Evolutionary conservation across 2,113 vertebrate genomes (phyloP).

Genomic region (Malaclemys terrapin): DNA sequence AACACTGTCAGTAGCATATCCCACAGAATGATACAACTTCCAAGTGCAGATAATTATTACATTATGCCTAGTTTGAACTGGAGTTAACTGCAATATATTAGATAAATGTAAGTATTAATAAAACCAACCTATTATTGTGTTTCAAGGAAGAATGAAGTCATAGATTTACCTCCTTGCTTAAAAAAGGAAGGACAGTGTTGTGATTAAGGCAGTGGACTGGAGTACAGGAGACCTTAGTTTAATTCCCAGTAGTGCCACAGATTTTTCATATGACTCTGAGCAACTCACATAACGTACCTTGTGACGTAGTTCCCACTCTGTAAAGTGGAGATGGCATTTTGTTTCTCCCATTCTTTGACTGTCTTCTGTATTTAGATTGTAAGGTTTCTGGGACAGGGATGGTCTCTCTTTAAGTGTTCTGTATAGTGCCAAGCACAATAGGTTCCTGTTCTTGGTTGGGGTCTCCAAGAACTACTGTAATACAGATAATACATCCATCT

Average conservation of each 20-base stretch:
- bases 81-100: neutral
- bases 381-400: slow-evolving; percentile 16
- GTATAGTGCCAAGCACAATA: slow-evolving; percentile 16
- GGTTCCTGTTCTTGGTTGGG: neutral
- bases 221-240: slow-evolving; percentile 4
- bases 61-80: neutral
- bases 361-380: slow-evolving; percentile 6
- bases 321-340: slow-evolving; percentile 57
- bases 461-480: slow-evolving; percentile 20
- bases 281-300: slow-evolving; percentile 50
- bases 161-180: neutral
- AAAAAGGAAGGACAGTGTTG: neutral
- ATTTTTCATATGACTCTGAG: slow-evolving; percentile 46
- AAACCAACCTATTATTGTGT: neutral
- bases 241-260: slow-evolving; percentile 30
- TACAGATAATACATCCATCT: slow-evolving; percentile 14
- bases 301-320: slow-evolving; percentile 22
- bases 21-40: neutral
- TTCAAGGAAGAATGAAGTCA: neutral
- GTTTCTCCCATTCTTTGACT: slow-evolving; percentile 42
- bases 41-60: neutral
- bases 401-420: slow-evolving; percentile 8
- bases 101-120: neutral
- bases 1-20: neutral
- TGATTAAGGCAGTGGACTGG: neutral